Conservation (phyloP, 1,140 invertebrate genomes). For the Papilio polyxenes region DNA sequence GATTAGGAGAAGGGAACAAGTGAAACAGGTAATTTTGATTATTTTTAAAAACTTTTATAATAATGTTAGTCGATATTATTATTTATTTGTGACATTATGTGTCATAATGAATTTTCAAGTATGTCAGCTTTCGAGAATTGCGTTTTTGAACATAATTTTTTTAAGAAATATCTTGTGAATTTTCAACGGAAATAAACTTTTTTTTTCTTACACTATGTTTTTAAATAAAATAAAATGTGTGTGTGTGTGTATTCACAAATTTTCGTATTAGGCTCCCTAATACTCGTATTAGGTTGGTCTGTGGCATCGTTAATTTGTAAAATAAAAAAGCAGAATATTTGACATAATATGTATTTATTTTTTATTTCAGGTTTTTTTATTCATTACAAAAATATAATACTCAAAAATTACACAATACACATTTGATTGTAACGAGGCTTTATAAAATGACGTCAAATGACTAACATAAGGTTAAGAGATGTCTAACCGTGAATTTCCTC, state of each 20-base stretch:
- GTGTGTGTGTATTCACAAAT: too few relatives aligned
- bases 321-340: slow-evolving; percentile 18
- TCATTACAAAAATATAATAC: slow-evolving; percentile 39
- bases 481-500: too few relatives aligned
- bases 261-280: too few relatives aligned
- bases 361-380: slow-evolving; percentile 34
- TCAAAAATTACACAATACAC: slow-evolving; percentile 21
- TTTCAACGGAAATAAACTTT: neutral
- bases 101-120: neutral
- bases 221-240: too few relatives aligned
- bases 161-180: neutral
- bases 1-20: neutral
- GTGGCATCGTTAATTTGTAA: neutral
- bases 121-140: neutral
- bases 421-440: neutral
- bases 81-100: neutral
- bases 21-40: neutral
- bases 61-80: slow-evolving; percentile 8
- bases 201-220: too few relatives aligned
- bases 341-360: neutral
- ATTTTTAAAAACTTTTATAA: neutral
- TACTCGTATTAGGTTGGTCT: too few relatives aligned
- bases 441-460: neutral
- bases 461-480: too few relatives aligned
- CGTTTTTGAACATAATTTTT: neutral